A percentile compares a stretch with the other conserved stretches of the same genome.
Evolutionary conservation across 2,888 invertebrate genomes (phyloP).

Genomic region (Metellina segmentata): DNA sequence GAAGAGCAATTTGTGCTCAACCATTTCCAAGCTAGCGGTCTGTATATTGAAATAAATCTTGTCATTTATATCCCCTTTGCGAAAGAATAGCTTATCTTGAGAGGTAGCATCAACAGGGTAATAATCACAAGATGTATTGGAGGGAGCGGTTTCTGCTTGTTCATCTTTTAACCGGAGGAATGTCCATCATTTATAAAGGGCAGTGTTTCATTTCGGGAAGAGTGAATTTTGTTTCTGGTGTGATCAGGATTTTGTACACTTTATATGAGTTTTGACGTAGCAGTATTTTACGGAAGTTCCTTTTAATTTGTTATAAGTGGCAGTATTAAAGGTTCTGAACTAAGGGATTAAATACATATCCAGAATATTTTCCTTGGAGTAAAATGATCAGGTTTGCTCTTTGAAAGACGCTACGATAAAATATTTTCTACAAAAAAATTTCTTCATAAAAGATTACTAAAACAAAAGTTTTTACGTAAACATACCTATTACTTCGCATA

Average conservation of each 20-base stretch:
- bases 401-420: no score
- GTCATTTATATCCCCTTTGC: not conserved
- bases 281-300: not conserved
- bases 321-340: no score
- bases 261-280: not conserved
- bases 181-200: slow-evolving; percentile 8
- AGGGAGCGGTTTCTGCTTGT: not conserved
- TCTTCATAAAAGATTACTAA: no score
- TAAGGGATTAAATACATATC: no score
- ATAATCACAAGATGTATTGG: slow-evolving; percentile 8
- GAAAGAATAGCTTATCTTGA: not conserved
- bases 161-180: not conserved
- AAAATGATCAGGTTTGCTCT: no score
- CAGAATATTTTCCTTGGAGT: no score
- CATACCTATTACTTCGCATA: no score
- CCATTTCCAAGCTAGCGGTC: not conserved
- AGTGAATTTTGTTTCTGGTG: not conserved
- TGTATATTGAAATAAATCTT: slow-evolving; percentile 7
- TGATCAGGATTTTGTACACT: not conserved
- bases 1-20: not conserved
- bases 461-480: no score
- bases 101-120: slow-evolving; percentile 24
- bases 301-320: not conserved
- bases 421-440: no score
- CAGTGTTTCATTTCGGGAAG: not conserved